phyloP scores from a whole-genome alignment of 1,140 invertebrate species.

The Mya arenaria region DNA sequence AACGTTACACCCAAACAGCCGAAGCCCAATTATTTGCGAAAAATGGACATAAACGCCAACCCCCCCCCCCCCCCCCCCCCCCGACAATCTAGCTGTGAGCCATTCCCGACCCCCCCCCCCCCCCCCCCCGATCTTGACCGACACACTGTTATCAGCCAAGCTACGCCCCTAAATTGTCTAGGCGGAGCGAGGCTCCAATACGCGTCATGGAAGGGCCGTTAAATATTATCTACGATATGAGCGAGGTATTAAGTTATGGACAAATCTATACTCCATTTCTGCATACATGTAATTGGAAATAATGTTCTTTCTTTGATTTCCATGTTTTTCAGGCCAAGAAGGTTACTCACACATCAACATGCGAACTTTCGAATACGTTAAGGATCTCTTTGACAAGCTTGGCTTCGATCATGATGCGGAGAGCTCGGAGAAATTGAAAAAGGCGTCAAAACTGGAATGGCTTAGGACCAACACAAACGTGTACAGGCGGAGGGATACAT shows the following conservation, averaged over 20 bases:
- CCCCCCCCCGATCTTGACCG: too few relatives aligned
- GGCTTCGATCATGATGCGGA: slow-evolving; percentile 49
- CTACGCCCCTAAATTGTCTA: too few relatives aligned
- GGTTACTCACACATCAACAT: slow-evolving; percentile 58
- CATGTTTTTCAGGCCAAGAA: slow-evolving; percentile 1
- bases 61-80: too few relatives aligned
- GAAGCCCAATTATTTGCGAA: too few relatives aligned
- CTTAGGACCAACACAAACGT: slow-evolving; percentile 50
- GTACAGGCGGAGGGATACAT: slow-evolving; percentile 36
- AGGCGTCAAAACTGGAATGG: slow-evolving; percentile 27
- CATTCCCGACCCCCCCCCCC: too few relatives aligned
- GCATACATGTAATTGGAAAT: neutral
- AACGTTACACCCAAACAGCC: too few relatives aligned
- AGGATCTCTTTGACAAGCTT: slow-evolving; percentile 28
- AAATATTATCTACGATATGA: too few relatives aligned
- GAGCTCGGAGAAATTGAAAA: slow-evolving; percentile 9
- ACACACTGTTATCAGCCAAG: too few relatives aligned
- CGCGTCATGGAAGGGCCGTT: neutral
- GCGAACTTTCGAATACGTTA: slow-evolving; percentile 47
- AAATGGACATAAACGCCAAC: too few relatives aligned
- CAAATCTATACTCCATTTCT: neutral
- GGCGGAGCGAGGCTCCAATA: neutral
- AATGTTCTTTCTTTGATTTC: neutral
- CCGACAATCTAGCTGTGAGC: too few relatives aligned
- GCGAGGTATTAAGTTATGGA: too few relatives aligned